Base-by-base conservation (phyloP, 2,113 vertebrate species). In the Gymnogyps californianus region DNA sequence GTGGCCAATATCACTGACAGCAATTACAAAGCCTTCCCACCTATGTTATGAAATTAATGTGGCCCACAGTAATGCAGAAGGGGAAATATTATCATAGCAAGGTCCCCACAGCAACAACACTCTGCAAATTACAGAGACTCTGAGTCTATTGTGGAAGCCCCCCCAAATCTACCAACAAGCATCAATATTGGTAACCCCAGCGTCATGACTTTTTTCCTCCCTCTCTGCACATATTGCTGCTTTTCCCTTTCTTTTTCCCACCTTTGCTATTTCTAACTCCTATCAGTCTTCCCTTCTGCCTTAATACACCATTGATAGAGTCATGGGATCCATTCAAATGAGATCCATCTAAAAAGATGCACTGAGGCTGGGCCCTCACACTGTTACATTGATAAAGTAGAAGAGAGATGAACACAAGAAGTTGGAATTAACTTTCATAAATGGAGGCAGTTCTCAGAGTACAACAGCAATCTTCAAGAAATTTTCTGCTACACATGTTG, bases 311-410 rank as follows among this genome's bases (percentile, higher is more conserved):
- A 54, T 21, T 32, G 52, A 26, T 4, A 62, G 22, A 62, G 42
- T 42, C n/a, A 87, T 3, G 28, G 29, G 51, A 70, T 49, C 17
- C 21, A 66, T 71, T 92, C 55, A 62, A 57, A 76, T 25, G 29
- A 34, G 12, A 78, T 59, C 47, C 18, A 75, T 17, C 66, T 29
- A 49, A 76, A 76, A 77, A 70, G 46, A 44, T 11, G 11, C 38
- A n/a, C 47, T 21, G n/a, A 74, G 47, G 40, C 19, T 82, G 2
- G 9, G 32, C 36, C 52, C 44, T 85, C 62, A 58, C 18, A 28
- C n/a, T 38, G 21, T 66, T 64, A 82, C 16, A 55, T 0, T 34
- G 44, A 3, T 46, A 64, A 40, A 1, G 1, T 0, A 85, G 44
- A 87, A 58, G 81, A 54, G 17, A 75, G 47, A 84, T 7, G 16